Evolutionary conservation across 2,888 invertebrate genomes (phyloP).

Genomic region (Petrolisthes cinctipes): DNA sequence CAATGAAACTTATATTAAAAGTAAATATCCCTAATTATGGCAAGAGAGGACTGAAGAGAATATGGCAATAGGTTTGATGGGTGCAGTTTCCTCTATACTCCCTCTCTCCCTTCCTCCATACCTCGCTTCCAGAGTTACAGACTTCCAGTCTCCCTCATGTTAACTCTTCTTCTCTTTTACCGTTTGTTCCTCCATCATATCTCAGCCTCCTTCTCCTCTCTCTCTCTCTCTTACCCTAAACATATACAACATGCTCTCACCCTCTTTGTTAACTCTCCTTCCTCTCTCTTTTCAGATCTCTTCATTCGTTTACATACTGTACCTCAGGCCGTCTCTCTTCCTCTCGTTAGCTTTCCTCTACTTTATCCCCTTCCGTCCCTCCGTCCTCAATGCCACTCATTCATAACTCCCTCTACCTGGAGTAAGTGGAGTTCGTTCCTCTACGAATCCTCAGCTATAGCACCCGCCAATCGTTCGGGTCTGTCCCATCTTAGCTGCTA

Average conservation of each 20-base stretch:
- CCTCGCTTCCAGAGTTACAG: neutral
- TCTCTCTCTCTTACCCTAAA: neutral
- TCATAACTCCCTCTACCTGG: slow-evolving; percentile 2
- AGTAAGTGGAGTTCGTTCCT: too few relatives aligned
- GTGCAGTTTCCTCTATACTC: slow-evolving; percentile 9
- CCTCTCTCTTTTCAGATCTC: neutral
- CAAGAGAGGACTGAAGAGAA: neutral
- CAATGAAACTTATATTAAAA: too few relatives aligned
- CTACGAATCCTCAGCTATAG: neutral
- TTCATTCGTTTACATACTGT: neutral
- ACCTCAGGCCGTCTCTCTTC: slow-evolving; percentile 11
- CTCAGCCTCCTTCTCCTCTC: neutral
- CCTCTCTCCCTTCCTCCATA: neutral
- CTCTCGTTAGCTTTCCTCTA: neutral
- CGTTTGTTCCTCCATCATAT: neutral
- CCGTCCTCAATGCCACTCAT: neutral
- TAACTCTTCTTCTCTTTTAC: slow-evolving; percentile 14
- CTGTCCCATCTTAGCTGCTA: too few relatives aligned
- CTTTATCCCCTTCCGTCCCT: neutral
- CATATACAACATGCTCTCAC: slow-evolving; percentile 18
- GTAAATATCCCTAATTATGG: neutral
- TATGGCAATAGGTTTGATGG: slow-evolving; percentile 3
- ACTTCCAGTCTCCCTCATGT: slow-evolving; percentile 22
- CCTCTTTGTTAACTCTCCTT: neutral
- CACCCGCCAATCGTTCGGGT: too few relatives aligned